Base-by-base conservation (phyloP, 2,888 invertebrate genomes). In the Drosophila rubida region DNA sequence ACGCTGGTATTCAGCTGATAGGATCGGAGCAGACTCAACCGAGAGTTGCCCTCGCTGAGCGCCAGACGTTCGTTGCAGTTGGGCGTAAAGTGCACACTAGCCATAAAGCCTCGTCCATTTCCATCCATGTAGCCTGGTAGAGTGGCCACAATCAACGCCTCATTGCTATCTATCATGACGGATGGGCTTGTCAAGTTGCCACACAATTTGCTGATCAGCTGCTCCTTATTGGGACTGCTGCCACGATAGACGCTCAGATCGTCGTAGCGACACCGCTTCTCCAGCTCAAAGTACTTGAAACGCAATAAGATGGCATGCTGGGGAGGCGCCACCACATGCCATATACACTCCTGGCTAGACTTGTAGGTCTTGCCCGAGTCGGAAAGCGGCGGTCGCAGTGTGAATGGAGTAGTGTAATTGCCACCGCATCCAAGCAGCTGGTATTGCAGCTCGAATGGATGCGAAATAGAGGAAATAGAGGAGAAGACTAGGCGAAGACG, bases 251-350 rank as follows among this genome's bases (percentile, higher is more conserved):
- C 90, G 16, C 93, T 92, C 0, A 97, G 85, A 75, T 92, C 94
- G 89, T 96, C 96, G 78, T 90, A 93, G 0, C 49, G 51, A 87
- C 96, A 96, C 0, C 90, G 49, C 13, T 42, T 88, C 84, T 95
- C 94, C 70, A 95, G 78, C 42, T 93, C 93, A 63, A 96, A 93
- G 49, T 93, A 92, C 39, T 93, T 91, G 78, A 95, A 93, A 22
- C 92, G 94, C 11, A 96, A 80, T 7, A 94, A 91, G 7, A 96
- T 93, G 42, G 93, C 93, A 90, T 95, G 94, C 67, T 93, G 93
- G 16, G 87, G 75, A 1, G 95, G 96, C 0, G 97, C 97, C 54
- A 93, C 93, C 51, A 98, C 95, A 59, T 93, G 90, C 98, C 98
- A 98, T 0, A 94, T 78, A 94, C 63, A 87, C 72, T 67, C 64